Evolutionary conservation across 2,797 vertebrate species (phyloP).

Genomic region (Pangasius sanitwongsei): DNA sequence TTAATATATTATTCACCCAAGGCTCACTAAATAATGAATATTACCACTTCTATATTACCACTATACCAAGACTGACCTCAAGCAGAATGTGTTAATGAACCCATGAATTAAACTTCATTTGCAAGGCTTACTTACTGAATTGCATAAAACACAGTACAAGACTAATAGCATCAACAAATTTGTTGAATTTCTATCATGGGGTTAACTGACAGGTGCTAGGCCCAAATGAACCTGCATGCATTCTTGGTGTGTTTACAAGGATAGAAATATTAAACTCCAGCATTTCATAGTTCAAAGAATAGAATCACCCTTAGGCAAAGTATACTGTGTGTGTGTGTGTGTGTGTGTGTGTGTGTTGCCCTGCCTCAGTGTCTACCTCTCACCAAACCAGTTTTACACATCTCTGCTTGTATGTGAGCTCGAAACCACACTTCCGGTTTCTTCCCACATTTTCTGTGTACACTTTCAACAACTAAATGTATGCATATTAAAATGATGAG

Average conservation of each 20-base stretch:
- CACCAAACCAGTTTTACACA: constrained; percentile 14
- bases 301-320: not conserved
- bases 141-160: not conserved
- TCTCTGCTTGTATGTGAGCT: not conserved
- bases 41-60: not conserved
- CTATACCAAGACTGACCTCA: not conserved
- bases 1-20: not conserved
- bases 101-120: not conserved
- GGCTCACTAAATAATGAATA: not conserved
- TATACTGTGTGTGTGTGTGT: not conserved
- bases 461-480: not conserved
- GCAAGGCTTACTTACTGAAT: not conserved
- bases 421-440: constrained; percentile 22
- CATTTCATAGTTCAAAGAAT: not conserved
- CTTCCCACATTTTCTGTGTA: not conserved
- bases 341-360: not conserved
- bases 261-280: constrained; percentile 2
- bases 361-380: not conserved
- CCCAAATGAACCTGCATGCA: not conserved
- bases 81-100: not conserved
- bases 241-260: not conserved
- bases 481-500: not conserved
- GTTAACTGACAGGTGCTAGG: not conserved
- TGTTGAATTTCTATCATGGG: not conserved
- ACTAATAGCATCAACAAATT: not conserved